Base-by-base conservation (phyloP, 64 coral and sea anemone species). In the Catalaphyllia jardinei region DNA sequence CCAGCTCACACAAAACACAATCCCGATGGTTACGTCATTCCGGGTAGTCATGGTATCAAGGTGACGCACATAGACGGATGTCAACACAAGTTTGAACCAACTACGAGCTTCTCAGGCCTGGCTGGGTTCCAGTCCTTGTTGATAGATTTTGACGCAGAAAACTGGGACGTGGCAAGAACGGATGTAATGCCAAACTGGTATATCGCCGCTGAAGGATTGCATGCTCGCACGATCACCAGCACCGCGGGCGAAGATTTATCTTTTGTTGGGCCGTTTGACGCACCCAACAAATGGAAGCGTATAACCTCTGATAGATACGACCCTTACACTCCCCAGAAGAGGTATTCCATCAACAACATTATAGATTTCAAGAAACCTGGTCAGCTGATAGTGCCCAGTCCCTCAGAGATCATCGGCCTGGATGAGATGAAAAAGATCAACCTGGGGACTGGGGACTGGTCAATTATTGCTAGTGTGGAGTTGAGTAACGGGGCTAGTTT, bases 101-200 rank as follows among this genome's bases (percentile, higher is more conserved):
- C 92, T 29, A 29, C 77, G 19, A 92, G 82, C 52, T 97, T 97
- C 62, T 73, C 88, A 31, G 87, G 88, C 13, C 74, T 97, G 61
- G 49, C 12, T 79, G 75, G 91, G 42, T 86, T 79, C 50, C 63
- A 88, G 75, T 78, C 83, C 79, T 38, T 88, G 46, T 24, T 80
- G 74, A 80, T 97, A 27, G 49, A 81, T 30, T 93, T 96, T 31
- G 93, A 96, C 52, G 86, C 91, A 4, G 94, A 96, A 71, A 69
- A 77, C 88, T 96, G 94, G 94, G 88, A 92, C 17, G 91, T 96
- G 1, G 94, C 94, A 67, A 87, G 80, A 63, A 96, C 94, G 65
- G 94, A 96, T 79, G 91, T 96, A 39, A 96, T 96, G 94, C 94
- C 94, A 4, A 96, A 96, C 63, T 90, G 89, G 80, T 96, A 93